Evolutionary conservation across 2,888 invertebrate species (phyloP).

Genomic region (Polyommatus icarus): DNA sequence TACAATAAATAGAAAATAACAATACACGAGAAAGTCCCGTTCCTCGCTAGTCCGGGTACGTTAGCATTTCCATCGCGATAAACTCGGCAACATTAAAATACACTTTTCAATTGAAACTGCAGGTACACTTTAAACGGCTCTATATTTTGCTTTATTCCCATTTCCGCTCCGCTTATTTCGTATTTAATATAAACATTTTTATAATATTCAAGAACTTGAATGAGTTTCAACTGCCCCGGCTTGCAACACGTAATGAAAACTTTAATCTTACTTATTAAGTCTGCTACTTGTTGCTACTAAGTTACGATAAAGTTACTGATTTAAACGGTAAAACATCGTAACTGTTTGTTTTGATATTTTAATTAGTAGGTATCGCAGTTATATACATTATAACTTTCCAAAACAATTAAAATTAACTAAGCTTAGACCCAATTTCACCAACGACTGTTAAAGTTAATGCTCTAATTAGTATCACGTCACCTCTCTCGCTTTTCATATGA

Average conservation of each 20-base stretch:
- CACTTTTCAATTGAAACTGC: slow-evolving; percentile 30
- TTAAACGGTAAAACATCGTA: not conserved
- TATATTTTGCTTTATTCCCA: slow-evolving; percentile 20
- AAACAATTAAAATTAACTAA: no score
- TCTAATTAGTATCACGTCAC: no score
- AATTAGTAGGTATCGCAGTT: no score
- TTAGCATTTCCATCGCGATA: slow-evolving; percentile 1
- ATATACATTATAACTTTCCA: no score
- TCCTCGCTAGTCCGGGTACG: not conserved
- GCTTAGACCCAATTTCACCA: no score
- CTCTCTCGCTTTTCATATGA: no score
- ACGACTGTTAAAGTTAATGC: no score
- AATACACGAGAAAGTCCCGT: not conserved
- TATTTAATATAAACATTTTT: slow-evolving; percentile 25
- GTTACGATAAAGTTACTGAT: not conserved
- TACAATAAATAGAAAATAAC: not conserved
- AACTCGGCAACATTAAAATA: slow-evolving; percentile 27
- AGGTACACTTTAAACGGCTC: slow-evolving; percentile 27
- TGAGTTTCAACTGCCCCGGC: not conserved
- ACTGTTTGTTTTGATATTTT: not conserved
- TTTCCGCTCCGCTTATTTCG: slow-evolving; percentile 22
- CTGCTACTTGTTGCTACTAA: not conserved
- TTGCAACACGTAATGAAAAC: not conserved
- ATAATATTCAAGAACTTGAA: slow-evolving; percentile 21
- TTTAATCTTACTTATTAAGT: slow-evolving; percentile 1